These are phyloP conservation scores for Loris lydekkerianus DNA, from an alignment of 2,797 vertebrate species.

Conservation along the genomic window DNA sequence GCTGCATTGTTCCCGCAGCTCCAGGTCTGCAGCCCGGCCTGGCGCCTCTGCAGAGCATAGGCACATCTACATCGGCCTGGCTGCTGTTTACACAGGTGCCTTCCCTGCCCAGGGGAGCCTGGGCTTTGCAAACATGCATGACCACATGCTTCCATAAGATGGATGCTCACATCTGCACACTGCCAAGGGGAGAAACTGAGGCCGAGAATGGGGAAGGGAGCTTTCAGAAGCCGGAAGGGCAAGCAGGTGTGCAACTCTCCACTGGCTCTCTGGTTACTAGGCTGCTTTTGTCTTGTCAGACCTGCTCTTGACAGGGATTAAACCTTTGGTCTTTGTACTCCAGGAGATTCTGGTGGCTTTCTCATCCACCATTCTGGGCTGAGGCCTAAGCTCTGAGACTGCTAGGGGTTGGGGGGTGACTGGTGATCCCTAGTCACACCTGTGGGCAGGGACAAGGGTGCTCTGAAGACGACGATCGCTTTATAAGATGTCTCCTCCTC, in stretches of 20 bases:
- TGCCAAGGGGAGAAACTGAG: slow-evolving; percentile 80
- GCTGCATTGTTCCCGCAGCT: slow-evolving; percentile 61
- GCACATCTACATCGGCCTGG: slow-evolving; percentile 10
- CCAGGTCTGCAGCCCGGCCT: slow-evolving; percentile 32
- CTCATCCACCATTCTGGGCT: background rate
- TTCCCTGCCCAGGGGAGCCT: slow-evolving; percentile 69
- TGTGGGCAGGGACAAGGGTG: background rate
- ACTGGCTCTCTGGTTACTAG: slow-evolving; percentile 67
- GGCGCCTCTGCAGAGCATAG: slow-evolving; percentile 34
- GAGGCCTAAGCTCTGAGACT: background rate
- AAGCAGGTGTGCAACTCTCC: slow-evolving; percentile 68
- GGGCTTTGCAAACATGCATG: slow-evolving; percentile 78
- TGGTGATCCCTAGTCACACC: background rate
- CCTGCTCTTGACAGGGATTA: slow-evolving; percentile 23
- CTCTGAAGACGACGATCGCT: background rate
- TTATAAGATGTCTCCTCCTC: background rate
- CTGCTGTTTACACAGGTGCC: slow-evolving; percentile 83
- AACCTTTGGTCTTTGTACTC: slow-evolving; percentile 53
- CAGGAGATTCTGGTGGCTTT: background rate
- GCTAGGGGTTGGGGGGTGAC: background rate
- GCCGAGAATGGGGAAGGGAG: slow-evolving; percentile 59
- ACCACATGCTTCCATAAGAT: slow-evolving; percentile 74
- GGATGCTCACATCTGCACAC: slow-evolving; percentile 76
- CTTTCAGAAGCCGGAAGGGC: slow-evolving; percentile 50
- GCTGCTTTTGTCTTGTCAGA: slow-evolving; percentile 73